These are phyloP conservation scores for Ciconia nigra DNA, from an alignment of 2,797 vertebrate genomes.

Conservation along the genomic window DNA sequence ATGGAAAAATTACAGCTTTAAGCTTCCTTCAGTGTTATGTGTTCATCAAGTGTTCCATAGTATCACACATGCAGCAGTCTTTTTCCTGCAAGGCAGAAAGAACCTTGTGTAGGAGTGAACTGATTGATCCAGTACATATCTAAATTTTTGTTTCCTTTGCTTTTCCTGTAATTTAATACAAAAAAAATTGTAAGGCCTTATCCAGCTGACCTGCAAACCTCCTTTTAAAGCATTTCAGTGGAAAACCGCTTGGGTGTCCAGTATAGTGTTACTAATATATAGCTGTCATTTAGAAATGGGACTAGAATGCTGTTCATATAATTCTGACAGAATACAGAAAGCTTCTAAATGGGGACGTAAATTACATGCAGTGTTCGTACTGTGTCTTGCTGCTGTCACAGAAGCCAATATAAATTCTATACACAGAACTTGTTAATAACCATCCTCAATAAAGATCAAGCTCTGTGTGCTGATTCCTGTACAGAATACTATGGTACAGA, in stretches of 20 bases:
- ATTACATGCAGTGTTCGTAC: constrained; percentile 28
- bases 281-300: constrained; percentile 1
- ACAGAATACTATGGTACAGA: neutral
- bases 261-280: constrained; percentile 19
- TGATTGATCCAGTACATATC: neutral
- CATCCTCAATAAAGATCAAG: constrained; percentile 3
- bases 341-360: constrained; percentile 50
- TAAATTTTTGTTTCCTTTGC: constrained; percentile 22
- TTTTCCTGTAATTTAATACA: constrained; percentile 26
- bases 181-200: neutral
- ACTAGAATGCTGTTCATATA: constrained; percentile 29
- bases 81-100: neutral
- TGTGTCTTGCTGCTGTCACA: constrained; percentile 43
- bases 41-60: neutral
- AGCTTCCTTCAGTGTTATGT: neutral
- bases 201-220: neutral
- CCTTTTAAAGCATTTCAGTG: constrained; percentile 19
- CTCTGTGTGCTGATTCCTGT: neutral
- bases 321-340: constrained; percentile 27
- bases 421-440: constrained; percentile 1
- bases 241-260: neutral
- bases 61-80: neutral
- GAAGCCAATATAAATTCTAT: constrained; percentile 58
- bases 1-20: neutral
- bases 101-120: neutral